Evolutionary conservation across 2,113 vertebrate genomes (phyloP), one percentile per base, ranked within the genome.

Genomic region (Fulmarus glacialis): DNA sequence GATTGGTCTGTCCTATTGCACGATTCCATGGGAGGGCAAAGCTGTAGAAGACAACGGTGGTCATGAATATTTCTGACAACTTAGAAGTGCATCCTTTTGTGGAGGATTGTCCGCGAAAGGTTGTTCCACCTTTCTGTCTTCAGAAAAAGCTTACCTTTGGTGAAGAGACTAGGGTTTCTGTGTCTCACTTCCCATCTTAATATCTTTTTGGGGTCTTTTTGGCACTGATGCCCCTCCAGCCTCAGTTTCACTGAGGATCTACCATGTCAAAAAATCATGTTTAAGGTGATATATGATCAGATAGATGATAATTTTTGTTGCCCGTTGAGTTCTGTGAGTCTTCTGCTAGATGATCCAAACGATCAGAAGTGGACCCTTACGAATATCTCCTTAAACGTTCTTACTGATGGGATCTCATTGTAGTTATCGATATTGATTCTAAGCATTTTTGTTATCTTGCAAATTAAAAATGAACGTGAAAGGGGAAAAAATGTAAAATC

Each of bases 401-500:
- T 63, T 64, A 48, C 22, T 3, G 3, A 2, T 67, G 24, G 20
- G 24, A 38, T 91, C 27, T 92, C 2, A 0, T 47, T 1, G 0
- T 43, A 48, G 22, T 32, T 53, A n/a, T 4, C 27, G 34, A 3
- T 43, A 64, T 64, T 42, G 43, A 64, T 81, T 91, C 29, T 55
- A 36, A 86, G 52, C 45, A 26, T 60, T 53, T 73, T 81, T 84
- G 34, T 80, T 94, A 55, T 82, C 84, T 94, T 52, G 52, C 7
- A 66, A 92, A 84, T 47, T 77, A 89, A 97, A 92, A 96, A 94
- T 32, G 7, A 71, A 43, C 1, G 2, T 36, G 7, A 34, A 70
- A 77, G 23, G 64, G 50, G 45, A 27, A 64, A 79, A 87, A 85
- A 77, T 29, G 9, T 87, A 94, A 96, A 97, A 81, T 56, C 13